Conservation (phyloP, 1,140 invertebrate species). For the Polyergus mexicanus region DNA sequence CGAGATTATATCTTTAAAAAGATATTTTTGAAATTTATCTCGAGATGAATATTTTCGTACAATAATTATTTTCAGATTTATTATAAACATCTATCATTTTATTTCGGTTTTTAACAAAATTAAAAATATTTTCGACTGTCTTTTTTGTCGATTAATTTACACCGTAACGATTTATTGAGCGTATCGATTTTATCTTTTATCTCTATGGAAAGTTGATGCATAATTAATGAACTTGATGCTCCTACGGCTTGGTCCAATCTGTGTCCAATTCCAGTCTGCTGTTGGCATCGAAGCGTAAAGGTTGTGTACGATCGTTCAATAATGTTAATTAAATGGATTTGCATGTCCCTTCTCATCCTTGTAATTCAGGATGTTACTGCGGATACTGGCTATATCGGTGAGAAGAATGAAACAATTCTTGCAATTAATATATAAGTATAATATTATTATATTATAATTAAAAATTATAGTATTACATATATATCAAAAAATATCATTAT, state of each 20-base stretch:
- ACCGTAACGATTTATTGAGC: neutral
- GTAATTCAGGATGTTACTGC: neutral
- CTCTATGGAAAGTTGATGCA: slow-evolving; percentile 75
- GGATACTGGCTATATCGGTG: neutral
- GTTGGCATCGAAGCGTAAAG: slow-evolving; percentile 29
- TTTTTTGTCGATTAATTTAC: neutral
- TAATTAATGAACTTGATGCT: slow-evolving; percentile 70
- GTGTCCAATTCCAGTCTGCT: slow-evolving; percentile 69
- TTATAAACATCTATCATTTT: too few species aligned
- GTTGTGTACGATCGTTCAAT: slow-evolving; percentile 9
- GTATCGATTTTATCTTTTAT: slow-evolving; percentile 45
- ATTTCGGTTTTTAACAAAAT: neutral
- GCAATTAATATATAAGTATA: neutral
- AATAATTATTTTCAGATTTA: neutral
- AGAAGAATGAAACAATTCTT: neutral
- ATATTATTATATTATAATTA: neutral
- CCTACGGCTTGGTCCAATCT: slow-evolving; percentile 27
- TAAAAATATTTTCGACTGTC: neutral
- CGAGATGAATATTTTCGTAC: neutral
- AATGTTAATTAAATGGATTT: slow-evolving; percentile 54
- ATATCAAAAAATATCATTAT: neutral
- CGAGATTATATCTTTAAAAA: neutral
- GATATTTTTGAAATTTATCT: neutral
- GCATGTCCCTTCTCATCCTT: neutral
- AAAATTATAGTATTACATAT: too few species aligned